Evolutionary conservation across 2,888 invertebrate genomes (phyloP), one percentile per base, ranked within the genome.

Genomic region (Cataglyphis livida): DNA sequence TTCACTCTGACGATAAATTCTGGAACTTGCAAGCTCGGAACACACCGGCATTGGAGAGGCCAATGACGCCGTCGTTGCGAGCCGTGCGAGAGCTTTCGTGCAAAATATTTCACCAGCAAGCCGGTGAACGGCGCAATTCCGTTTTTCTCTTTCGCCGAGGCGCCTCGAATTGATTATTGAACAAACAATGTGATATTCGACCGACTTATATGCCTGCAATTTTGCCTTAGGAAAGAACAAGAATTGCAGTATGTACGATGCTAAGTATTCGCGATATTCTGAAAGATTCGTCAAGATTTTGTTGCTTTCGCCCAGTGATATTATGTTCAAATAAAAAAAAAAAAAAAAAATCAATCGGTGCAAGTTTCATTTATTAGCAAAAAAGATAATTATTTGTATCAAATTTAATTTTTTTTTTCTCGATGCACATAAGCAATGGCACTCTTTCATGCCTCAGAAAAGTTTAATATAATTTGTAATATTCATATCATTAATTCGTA

Each of bases 151-250:
- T n/a, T 51, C 90, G 86, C 89, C 87, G 85, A 83, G 86, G 82
- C 88, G 89, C 87, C 51, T n/a, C 90, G 88, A 90, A 92, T 93
- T 91, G 92, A 92, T 92, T 93, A 92, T 93, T 90, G 93, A 93
- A 93, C 92, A 93, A 93, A 92, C 93, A 92, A 86, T 71, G 76
- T 51, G 84, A 87, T 88, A 82, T 6, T 75, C 74, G 68, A 78
- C 76, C 64, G 84, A 90, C 87, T 89, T 85, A 51, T n/a, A 86
- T 62, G 84, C 59, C 68, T 61, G 12, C 51, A 21, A 68, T 61
- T 7, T 7, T 12, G 41, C 64, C 71, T 38, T 35, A 32, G 18
- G 35, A 57, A 79, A 66, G 64, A 18, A 57, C 48, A 64, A 66
- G 48, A 12, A 57, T 57, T 51, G 61, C 28, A 61, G 59, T 59